A percentile compares a stretch with the other conserved stretches of the same genome.
These are phyloP conservation scores for Eulemur rubriventer DNA, from an alignment of 2,797 vertebrate genomes.

Conservation along the genomic window DNA sequence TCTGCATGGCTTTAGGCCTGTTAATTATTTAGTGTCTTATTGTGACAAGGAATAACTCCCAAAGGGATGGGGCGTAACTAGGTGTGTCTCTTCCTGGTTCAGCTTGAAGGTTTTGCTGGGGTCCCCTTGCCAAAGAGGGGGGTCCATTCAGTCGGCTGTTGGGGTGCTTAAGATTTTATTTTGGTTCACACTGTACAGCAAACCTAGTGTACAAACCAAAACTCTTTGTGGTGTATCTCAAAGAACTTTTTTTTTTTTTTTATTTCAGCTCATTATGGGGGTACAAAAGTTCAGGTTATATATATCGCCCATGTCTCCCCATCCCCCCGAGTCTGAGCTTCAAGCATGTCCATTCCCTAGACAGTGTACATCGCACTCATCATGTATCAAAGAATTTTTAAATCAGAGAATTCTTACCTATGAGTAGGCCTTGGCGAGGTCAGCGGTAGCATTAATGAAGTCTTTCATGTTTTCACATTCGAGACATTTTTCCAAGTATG, in stretches of 20 bases:
- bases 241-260: neutral
- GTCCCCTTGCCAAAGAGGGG: neutral
- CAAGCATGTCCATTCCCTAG: no score
- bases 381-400: neutral
- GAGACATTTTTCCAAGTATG: neutral
- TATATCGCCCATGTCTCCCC: no score
- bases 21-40: neutral
- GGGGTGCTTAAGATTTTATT: neutral
- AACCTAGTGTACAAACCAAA: neutral
- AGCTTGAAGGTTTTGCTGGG: neutral
- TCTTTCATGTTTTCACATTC: neutral
- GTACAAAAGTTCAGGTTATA: no score
- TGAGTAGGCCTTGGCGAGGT: neutral
- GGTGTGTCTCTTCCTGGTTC: neutral
- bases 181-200: neutral
- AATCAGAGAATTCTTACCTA: neutral
- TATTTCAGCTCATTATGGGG: neutral
- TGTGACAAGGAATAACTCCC: neutral
- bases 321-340: no score
- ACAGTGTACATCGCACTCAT: no score
- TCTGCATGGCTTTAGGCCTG: neutral
- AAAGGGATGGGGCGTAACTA: neutral
- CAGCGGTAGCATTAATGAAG: neutral
- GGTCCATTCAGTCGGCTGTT: neutral
- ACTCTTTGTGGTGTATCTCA: neutral